These are phyloP conservation scores for Rhyacophila brunnea DNA, from an alignment of 1,140 invertebrate genomes.

Conservation along the genomic window DNA sequence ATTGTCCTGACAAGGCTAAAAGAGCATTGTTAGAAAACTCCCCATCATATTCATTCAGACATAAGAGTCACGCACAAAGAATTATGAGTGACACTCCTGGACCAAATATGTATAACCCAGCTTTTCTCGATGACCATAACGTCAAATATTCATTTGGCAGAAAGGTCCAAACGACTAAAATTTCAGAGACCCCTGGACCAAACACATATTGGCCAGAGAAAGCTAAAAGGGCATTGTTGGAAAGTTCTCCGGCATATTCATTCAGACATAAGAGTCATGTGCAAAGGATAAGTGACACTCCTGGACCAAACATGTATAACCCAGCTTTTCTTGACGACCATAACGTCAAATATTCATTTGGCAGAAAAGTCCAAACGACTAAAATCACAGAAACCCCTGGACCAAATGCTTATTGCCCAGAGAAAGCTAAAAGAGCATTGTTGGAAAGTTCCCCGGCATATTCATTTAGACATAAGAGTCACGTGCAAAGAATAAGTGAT, in stretches of 20 bases:
- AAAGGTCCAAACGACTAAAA: constrained; percentile 63
- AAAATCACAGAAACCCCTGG: constrained; percentile 51
- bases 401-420: constrained; percentile 62
- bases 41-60: constrained; percentile 50
- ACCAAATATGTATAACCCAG: constrained; percentile 74
- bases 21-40: constrained; percentile 57
- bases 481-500: constrained; percentile 46
- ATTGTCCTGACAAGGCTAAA: constrained; percentile 62
- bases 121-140: constrained; percentile 70
- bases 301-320: constrained; percentile 67
- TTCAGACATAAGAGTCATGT: constrained; percentile 39
- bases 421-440: constrained; percentile 58
- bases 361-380: constrained; percentile 46
- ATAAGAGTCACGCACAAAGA: constrained; percentile 47
- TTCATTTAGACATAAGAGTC: constrained; percentile 53
- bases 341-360: constrained; percentile 57
- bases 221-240: constrained; percentile 36
- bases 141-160: constrained; percentile 66
- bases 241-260: constrained; percentile 39
- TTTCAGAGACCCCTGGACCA: constrained; percentile 59
- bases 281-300: constrained; percentile 41
- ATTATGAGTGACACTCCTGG: constrained; percentile 64
- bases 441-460: constrained; percentile 55
- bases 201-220: constrained; percentile 44
- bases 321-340: constrained; percentile 39